phyloP scores from a whole-genome alignment of 2,113 vertebrate species.

The Hepsetus odoe region DNA sequence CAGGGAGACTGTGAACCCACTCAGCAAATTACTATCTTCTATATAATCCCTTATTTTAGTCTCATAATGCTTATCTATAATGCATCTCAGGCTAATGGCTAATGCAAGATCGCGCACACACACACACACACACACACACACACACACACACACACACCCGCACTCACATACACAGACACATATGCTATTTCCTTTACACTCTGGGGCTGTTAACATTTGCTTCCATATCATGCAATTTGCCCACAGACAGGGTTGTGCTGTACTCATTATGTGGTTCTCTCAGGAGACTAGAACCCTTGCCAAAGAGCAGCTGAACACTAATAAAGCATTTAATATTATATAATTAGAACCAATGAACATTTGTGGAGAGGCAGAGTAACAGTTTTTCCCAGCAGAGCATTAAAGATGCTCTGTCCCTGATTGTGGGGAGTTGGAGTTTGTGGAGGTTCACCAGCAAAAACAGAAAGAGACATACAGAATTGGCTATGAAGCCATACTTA shows the following conservation, averaged over 20 bases:
- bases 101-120: neutral
- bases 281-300: neutral
- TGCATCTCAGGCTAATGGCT: constrained; percentile 2
- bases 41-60: constrained; percentile 8
- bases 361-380: too few relatives aligned
- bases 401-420: too few relatives aligned
- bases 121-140: neutral
- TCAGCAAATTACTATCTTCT: neutral
- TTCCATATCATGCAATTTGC: neutral
- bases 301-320: neutral
- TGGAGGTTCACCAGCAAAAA: too few relatives aligned
- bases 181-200: neutral
- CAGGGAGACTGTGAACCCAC: neutral
- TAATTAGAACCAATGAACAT: neutral
- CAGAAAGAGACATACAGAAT: neutral
- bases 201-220: constrained; percentile 13
- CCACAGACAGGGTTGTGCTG: neutral
- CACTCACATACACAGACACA: too few relatives aligned
- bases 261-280: neutral
- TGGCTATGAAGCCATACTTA: neutral
- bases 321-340: constrained; percentile 1
- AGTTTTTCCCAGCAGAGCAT: too few relatives aligned
- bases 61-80: constrained; percentile 22
- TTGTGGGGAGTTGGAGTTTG: too few relatives aligned
- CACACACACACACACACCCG: neutral